These are phyloP conservation scores for Tauraco erythrolophus DNA, from an alignment of 2,113 vertebrate species.

Conservation along the genomic window DNA sequence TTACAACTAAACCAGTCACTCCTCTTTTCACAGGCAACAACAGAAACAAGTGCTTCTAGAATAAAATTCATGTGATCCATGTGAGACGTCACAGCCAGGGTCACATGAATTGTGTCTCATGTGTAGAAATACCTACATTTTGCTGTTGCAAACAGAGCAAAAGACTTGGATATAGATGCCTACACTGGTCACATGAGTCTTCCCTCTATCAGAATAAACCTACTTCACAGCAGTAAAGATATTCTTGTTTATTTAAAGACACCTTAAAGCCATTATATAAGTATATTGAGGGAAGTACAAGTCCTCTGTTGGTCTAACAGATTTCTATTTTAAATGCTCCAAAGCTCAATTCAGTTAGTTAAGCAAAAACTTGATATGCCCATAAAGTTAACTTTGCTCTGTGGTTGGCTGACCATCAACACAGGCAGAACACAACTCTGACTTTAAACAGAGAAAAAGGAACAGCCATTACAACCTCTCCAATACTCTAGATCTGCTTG, in stretches of 20 bases:
- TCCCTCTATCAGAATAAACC: not conserved
- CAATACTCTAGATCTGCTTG: not conserved
- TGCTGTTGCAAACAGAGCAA: not conserved
- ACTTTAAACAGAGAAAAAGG: not conserved
- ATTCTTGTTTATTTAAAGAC: not conserved
- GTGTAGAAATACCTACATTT: not conserved
- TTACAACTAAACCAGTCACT: not conserved
- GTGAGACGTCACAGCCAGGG: not conserved
- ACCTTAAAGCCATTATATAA: not conserved
- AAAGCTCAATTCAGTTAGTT: not conserved
- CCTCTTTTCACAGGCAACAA: not conserved
- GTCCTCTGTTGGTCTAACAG: not conserved
- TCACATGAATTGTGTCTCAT: fast-evolving
- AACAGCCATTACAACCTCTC: not conserved
- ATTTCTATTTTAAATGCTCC: not conserved
- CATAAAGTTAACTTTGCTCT: not conserved
- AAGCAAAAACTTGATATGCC: not conserved
- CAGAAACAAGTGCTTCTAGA: not conserved
- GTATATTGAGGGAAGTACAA: not conserved
- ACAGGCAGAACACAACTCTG: not conserved
- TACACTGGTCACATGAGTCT: not conserved
- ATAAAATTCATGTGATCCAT: not conserved
- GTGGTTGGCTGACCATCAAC: not conserved
- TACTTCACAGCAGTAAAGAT: not conserved
- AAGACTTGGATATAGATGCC: not conserved